Conservation (phyloP, 2,113 vertebrate species). For the Prietella phreatophila region DNA sequence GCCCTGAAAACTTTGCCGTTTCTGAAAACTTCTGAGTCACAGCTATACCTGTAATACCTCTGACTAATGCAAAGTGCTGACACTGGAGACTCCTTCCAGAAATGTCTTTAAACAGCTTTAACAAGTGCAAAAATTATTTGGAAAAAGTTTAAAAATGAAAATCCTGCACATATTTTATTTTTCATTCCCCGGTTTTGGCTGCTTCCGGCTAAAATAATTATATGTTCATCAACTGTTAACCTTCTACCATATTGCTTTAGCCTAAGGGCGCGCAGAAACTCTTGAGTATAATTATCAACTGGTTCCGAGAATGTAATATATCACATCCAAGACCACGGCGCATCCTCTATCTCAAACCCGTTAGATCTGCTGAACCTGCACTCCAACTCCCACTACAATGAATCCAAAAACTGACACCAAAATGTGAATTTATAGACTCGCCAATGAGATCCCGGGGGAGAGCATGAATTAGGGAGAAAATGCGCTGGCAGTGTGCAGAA, state of each 20-base stretch:
- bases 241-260: constrained; percentile 33
- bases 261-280: constrained; percentile 19
- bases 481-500: constrained; percentile 10
- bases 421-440: constrained; percentile 46
- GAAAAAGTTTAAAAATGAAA: constrained; percentile 3
- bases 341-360: constrained; percentile 45
- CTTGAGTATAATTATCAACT: constrained; percentile 36
- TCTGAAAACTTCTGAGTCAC: not conserved
- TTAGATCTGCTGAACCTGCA: constrained; percentile 67
- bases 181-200: not conserved
- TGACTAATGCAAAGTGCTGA: not conserved
- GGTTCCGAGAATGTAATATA: constrained; percentile 25
- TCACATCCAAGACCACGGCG: constrained; percentile 25
- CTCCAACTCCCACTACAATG: constrained; percentile 45
- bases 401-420: constrained; percentile 58
- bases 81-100: not conserved
- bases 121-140: not conserved
- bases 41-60: not conserved
- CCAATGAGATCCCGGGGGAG: constrained; percentile 56
- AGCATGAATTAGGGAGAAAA: constrained; percentile 62
- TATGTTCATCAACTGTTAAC: constrained; percentile 28
- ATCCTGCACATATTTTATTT: not conserved
- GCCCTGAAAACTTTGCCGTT: not conserved
- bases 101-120: not conserved
- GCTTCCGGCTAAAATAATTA: constrained; percentile 34